Evolutionary conservation across 2,113 vertebrate species (phyloP).

Genomic region (Mus musculus): GRCm39 chr2:147232501-147233000

Average conservation of each 20-base stretch:
- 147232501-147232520: background rate
- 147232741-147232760: background rate
- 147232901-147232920: background rate
- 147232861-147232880: background rate
- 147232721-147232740: background rate
- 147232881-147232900: background rate
- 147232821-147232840: background rate
- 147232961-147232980: background rate
- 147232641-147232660: background rate
- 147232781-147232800: background rate
- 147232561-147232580: background rate
- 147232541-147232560: background rate
- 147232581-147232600: background rate
- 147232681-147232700: background rate
- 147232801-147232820: background rate
- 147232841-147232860: background rate
- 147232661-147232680: background rate
- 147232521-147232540: background rate
- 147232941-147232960: background rate
- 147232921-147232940: background rate
- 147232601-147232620: background rate
- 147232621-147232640: background rate
- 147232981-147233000: background rate
- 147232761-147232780: background rate
- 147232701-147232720: background rate